Base-by-base conservation (phyloP, 2,113 vertebrate genomes). In the Salvelinus alpinus region DNA sequence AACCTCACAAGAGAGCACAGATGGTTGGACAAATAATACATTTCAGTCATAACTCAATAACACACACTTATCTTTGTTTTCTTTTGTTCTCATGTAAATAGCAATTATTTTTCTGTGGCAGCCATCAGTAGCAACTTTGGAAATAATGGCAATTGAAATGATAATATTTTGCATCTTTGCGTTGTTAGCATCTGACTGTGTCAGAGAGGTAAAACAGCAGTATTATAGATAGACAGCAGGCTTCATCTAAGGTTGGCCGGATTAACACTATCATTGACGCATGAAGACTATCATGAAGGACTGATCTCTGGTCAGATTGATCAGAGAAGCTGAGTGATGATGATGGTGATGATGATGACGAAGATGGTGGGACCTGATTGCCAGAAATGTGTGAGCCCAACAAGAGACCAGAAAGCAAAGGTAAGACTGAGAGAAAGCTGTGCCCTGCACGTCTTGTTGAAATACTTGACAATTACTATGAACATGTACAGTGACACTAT, bases 21-120 rank as follows among this genome's bases (percentile, higher is more conserved):
- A 70, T 71, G 71, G 71, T 31, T 31, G 27, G 66, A 82, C 64
- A 69, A 59, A 68, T 27, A 29, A 48, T 25, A 22, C 73, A 70
- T 76, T 84, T 82, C 16, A 54, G 59, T 1, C 57, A 25, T 74
- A 66, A 57, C 80, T 80, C 57, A 76, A 83, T 11, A 44, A 44
- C 60, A 74, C 47, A 24, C 68, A 25, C 20, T 25, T 75, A 0
- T 73, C 31, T 59, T 67, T 18, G 14, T 72, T 68, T 70, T 24
- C 51, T 64, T 67, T 18, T 51, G 48, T 77, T 65, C 27, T 87
- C 20, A 16, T 89, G 85, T 84, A 82, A 84, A 84, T 78, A 85
- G 73, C 79, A 84, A 82, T 84, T 75, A 80, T 27, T 57, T 38
- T 75, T 62, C 65, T 54, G 74, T 71, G 71, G 34, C 83, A 79